phyloP scores from a whole-genome alignment of 1,140 invertebrate genomes.

The Euura lappo region DNA sequence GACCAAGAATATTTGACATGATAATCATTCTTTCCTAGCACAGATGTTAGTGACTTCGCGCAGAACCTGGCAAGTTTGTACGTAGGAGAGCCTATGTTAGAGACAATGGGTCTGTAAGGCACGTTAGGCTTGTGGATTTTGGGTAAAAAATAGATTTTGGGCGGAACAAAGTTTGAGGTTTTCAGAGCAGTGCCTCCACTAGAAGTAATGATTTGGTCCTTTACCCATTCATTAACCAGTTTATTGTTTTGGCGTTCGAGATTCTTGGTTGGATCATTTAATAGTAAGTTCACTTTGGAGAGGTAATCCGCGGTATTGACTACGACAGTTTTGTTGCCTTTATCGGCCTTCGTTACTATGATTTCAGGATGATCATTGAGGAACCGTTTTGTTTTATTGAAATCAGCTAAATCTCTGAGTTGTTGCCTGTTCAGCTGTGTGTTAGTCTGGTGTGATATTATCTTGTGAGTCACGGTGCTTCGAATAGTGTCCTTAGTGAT shows the following conservation, averaged over 20 bases:
- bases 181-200: background rate
- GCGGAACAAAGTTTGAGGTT: background rate
- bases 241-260: background rate
- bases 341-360: background rate
- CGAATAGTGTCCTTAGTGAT: background rate
- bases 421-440: background rate
- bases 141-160: background rate
- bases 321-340: too few species aligned
- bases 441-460: background rate
- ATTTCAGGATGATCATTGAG: background rate
- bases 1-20: background rate
- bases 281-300: background rate
- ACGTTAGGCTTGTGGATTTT: too few species aligned
- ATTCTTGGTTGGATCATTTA: background rate
- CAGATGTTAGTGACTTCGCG: background rate
- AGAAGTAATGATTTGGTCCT: background rate
- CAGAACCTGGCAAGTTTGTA: constrained; percentile 20
- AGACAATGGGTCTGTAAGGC: constrained; percentile 25
- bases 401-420: background rate
- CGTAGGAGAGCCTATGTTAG: constrained; percentile 20
- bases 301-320: background rate
- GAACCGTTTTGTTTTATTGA: background rate
- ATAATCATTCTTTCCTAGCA: background rate
- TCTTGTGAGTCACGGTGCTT: background rate
- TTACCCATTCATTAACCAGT: background rate